These are phyloP conservation scores for Plodia interpunctella DNA, from an alignment of 1,140 invertebrate genomes.

Conservation along the genomic window DNA sequence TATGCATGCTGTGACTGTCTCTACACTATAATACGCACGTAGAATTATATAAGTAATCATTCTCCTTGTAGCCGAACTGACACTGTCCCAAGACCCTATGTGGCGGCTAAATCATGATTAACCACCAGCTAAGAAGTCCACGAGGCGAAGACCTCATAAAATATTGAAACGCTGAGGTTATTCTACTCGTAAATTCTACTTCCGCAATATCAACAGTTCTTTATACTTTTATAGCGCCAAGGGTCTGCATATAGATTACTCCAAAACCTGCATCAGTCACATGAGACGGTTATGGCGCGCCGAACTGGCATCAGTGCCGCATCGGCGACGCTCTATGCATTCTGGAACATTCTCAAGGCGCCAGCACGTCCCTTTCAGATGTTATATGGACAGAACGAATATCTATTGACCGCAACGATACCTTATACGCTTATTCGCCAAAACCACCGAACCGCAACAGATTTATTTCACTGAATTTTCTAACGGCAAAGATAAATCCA, in stretches of 20 bases:
- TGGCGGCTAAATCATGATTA: neutral
- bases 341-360: conserved; percentile 34
- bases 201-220: conserved; percentile 56
- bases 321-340: conserved; percentile 31
- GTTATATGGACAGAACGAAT: conserved; percentile 30
- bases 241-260: conserved; percentile 41
- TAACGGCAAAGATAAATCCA: conserved; percentile 31
- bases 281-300: conserved; percentile 28
- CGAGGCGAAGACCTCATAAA: conserved; percentile 48
- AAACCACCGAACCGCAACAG: conserved; percentile 35
- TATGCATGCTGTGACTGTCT: no score
- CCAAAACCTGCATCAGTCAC: conserved; percentile 23
- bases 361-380: conserved; percentile 32
- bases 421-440: conserved; percentile 30
- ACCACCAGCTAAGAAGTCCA: neutral
- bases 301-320: conserved; percentile 34
- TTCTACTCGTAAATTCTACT: conserved; percentile 58
- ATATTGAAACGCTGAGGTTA: conserved; percentile 41
- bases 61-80: no score
- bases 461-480: conserved; percentile 44
- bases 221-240: conserved; percentile 25
- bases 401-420: conserved; percentile 34
- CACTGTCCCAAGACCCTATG: no score
- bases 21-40: no score
- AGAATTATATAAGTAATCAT: no score